Percentiles rank a stretch among this genome's conserved stretches.
Conservation (phyloP, 1,140 invertebrate species). For the Drosophila suzukii region DNA sequence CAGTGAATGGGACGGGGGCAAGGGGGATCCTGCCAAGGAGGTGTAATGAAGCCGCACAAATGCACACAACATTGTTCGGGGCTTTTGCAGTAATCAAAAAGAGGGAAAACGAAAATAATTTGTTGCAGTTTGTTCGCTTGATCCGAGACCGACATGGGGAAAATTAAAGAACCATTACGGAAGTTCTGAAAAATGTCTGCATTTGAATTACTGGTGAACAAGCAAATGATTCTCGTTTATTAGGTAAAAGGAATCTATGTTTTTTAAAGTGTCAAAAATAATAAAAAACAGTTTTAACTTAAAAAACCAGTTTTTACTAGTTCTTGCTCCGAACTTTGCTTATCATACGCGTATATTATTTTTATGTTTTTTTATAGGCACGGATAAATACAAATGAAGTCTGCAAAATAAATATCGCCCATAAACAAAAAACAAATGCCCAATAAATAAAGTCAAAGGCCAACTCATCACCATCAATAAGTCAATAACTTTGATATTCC, state of each 20-base stretch:
- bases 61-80: constrained; percentile 53
- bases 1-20: constrained; percentile 24
- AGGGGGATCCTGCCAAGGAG: constrained; percentile 32
- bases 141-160: constrained; percentile 20
- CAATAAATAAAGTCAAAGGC: background rate
- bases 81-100: constrained; percentile 45
- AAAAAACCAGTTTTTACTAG: no score
- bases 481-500: background rate
- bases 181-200: background rate
- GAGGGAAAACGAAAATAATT: constrained; percentile 26
- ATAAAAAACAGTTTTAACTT: no score
- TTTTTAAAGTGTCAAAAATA: no score
- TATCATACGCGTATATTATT: no score
- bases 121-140: constrained; percentile 30
- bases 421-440: background rate
- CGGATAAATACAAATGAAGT: no score
- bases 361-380: no score
- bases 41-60: constrained; percentile 77
- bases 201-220: background rate
- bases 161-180: constrained; percentile 19
- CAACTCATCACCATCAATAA: background rate
- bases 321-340: no score
- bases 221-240: background rate
- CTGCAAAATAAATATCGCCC: background rate
- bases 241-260: no score